phyloP scores from a whole-genome alignment of 2,113 vertebrate genomes.

The Gymnogyps californianus region DNA sequence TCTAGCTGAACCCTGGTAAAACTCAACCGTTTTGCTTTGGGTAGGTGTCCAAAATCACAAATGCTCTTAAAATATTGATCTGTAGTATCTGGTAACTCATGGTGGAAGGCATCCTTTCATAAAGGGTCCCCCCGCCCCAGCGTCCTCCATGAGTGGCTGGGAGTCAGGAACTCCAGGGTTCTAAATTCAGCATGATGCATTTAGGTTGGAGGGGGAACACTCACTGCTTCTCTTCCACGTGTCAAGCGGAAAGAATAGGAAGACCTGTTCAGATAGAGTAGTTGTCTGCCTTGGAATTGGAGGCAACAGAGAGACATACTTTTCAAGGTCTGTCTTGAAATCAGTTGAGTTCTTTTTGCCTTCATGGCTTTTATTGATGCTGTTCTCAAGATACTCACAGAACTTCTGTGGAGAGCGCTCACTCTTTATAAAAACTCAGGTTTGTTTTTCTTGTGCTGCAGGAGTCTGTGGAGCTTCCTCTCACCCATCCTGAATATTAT shows the following conservation, averaged over 20 bases:
- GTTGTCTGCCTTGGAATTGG: background rate
- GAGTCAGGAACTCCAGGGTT: background rate
- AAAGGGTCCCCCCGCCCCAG: background rate
- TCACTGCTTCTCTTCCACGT: background rate
- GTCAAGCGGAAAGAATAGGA: background rate
- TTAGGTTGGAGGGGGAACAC: background rate
- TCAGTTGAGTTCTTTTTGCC: background rate
- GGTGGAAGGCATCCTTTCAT: background rate
- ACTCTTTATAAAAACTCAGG: background rate
- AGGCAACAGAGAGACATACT: background rate
- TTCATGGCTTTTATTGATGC: background rate
- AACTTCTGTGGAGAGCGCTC: background rate
- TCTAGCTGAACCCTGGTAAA: background rate
- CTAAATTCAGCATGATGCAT: background rate
- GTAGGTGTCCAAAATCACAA: background rate
- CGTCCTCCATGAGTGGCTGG: background rate
- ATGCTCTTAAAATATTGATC: background rate
- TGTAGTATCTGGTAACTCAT: background rate
- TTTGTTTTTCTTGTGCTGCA: constrained; percentile 48
- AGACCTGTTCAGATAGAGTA: background rate
- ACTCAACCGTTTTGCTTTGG: background rate
- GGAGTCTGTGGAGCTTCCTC: constrained; percentile 98
- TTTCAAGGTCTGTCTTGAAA: background rate
- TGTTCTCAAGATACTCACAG: background rate
- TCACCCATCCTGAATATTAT: constrained; percentile 97